Evolutionary conservation across 2,888 invertebrate genomes (phyloP).

Genomic region (Melanotus villosus): DNA sequence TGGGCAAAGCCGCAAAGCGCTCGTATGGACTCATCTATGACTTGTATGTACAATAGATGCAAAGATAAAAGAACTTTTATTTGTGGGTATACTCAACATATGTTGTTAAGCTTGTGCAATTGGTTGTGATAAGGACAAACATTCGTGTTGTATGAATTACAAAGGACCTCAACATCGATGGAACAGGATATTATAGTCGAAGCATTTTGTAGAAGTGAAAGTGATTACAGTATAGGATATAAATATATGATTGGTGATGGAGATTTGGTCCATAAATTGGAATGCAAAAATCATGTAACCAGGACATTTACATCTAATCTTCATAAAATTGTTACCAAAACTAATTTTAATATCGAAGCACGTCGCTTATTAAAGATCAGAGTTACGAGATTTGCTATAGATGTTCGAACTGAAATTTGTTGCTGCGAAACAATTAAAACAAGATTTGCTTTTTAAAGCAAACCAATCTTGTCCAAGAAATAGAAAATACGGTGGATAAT

Average conservation of each 20-base stretch:
- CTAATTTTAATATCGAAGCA: no score
- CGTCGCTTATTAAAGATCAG: no score
- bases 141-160: conserved; percentile 11
- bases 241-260: not conserved
- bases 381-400: not conserved
- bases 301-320: not conserved
- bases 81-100: conserved; percentile 4
- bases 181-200: not conserved
- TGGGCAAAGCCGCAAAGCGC: conserved; percentile 17
- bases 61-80: not conserved
- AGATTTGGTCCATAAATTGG: conserved; percentile 1
- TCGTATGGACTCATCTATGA: conserved; percentile 4
- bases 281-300: conserved; percentile 11
- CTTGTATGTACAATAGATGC: conserved; percentile 13
- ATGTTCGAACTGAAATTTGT: conserved; percentile 2
- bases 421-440: not conserved
- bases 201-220: conserved; percentile 8
- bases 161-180: conserved; percentile 9
- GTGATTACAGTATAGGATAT: not conserved
- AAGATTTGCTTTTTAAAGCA: not conserved
- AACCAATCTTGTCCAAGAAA: not conserved
- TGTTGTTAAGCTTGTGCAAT: not conserved
- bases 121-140: not conserved
- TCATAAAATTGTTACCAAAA: not conserved
- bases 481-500: conserved; percentile 1